Base-by-base conservation (phyloP, 2,797 vertebrate species). In the Glossophaga mutica region DNA sequence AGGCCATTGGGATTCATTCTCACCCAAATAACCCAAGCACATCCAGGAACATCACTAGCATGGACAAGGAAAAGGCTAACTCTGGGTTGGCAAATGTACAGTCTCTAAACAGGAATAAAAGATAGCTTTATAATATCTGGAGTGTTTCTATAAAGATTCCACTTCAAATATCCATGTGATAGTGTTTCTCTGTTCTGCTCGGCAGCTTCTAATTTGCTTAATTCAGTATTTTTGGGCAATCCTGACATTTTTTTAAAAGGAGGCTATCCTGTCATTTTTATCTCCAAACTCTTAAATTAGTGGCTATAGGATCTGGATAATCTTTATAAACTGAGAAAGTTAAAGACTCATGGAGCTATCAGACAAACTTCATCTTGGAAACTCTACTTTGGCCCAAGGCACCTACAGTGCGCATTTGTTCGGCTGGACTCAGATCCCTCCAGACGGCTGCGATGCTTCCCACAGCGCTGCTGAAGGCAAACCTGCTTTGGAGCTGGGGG, bases 1-100 rank as follows among this genome's bases (percentile, higher is more conserved):
- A 97, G 88, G 87, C 73, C 91, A 90, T 85, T 65, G 26, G 68
- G 91, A 94, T 87, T 97, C 82, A 96, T 78, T 94, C 29, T 52
- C 52, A 50, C 52, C 92, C 77, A 94, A 91, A 65, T 96, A 96
- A 94, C 18, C 46, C 57, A 96, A 84, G 77, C 70, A 97, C 93
- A 95, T 84, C n/a, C 76, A 86, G 76, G 15, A 89, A 91, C 76
- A 94, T 32, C 42, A 83, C 34, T 74, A 94, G 39, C 15, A 9
- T 14, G 50, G 83, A 70, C 89, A 85, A 74, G 50, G 34, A 87
- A 92, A 88, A 73, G 71, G 57, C 78, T 97, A 96, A 92, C 83
- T 91, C 67, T 44, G 55, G 68, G 70, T 88, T 84, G 16, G 37
- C 76, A 94, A 96, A 92, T 93, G 76, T 59, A 89, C 10, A 96